phyloP scores from a whole-genome alignment of 2,113 vertebrate genomes.

The Megalops atlanticus region DNA sequence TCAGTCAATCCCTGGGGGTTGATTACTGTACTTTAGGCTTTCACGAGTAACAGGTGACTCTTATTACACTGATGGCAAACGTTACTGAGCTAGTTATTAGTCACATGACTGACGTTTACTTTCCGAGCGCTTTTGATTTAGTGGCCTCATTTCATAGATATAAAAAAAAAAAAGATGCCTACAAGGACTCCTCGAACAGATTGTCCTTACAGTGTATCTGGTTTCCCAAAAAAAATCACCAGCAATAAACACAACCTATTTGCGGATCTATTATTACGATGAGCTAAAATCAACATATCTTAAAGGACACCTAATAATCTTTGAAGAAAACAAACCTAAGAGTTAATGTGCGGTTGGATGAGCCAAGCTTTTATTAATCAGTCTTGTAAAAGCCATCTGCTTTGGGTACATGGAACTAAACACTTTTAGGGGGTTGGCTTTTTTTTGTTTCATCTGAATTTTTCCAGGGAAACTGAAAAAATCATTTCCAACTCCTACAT shows the following conservation, averaged over 20 bases:
- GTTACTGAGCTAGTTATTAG: conserved; percentile 58
- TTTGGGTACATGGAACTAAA: too few relatives aligned
- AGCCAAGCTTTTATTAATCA: too few relatives aligned
- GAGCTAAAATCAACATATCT: too few relatives aligned
- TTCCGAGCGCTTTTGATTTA: conserved; percentile 41
- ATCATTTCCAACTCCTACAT: too few relatives aligned
- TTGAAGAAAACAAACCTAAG: too few relatives aligned
- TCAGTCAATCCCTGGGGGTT: conserved; percentile 69
- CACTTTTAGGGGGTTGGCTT: too few relatives aligned
- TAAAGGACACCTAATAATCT: too few relatives aligned
- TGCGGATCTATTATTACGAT: conserved; percentile 50
- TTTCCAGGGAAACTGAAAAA: too few relatives aligned
- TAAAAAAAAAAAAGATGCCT: conserved; percentile 30
- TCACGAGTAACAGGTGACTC: conserved; percentile 64
- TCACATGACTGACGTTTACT: conserved; percentile 50
- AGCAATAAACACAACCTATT: conserved; percentile 57
- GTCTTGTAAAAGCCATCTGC: too few relatives aligned
- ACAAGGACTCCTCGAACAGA: conserved; percentile 42
- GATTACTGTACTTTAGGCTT: conserved; percentile 59
- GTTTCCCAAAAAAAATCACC: conserved; percentile 43
- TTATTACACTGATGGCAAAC: conserved; percentile 70
- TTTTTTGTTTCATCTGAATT: too few relatives aligned
- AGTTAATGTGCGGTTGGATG: too few relatives aligned
- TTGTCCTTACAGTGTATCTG: conserved; percentile 44
- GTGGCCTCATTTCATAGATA: conserved; percentile 32